Conservation (phyloP, 2,797 vertebrate genomes). For the Vultur gryphus region DNA sequence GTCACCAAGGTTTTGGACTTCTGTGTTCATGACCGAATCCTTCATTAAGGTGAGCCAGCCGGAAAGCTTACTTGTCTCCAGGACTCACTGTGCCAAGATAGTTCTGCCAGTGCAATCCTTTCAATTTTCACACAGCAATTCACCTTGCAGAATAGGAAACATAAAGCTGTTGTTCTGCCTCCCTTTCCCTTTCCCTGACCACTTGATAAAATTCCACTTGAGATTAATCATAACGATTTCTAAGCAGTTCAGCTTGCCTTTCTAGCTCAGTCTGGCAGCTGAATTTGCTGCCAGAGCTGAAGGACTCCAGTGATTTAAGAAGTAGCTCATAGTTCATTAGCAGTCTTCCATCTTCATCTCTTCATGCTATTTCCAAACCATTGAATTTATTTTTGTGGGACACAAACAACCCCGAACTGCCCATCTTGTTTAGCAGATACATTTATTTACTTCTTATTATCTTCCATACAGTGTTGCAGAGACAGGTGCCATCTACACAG, state of each 20-base stretch:
- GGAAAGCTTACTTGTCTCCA: not conserved
- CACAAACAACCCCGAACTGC: not conserved
- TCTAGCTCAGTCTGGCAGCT: not conserved
- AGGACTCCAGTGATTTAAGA: not conserved
- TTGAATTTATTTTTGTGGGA: not conserved
- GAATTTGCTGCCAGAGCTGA: not conserved
- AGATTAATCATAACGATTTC: not conserved
- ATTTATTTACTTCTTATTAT: not conserved
- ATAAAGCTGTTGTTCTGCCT: not conserved
- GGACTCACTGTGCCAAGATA: not conserved
- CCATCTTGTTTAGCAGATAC: conserved; percentile 18
- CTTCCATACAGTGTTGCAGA: not conserved
- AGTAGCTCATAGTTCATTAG: not conserved
- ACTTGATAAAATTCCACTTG: not conserved
- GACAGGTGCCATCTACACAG: not conserved
- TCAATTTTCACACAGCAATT: not conserved
- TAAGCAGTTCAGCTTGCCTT: not conserved
- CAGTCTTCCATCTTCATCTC: not conserved
- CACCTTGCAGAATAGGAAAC: not conserved
- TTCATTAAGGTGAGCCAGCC: not conserved
- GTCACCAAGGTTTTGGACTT: not conserved
- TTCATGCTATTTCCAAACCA: not conserved
- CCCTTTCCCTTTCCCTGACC: not conserved
- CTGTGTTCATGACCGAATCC: not conserved
- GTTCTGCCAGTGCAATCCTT: not conserved